A percentile compares a stretch with the other conserved stretches of the same genome.
phyloP scores from a whole-genome alignment of 2,888 invertebrate genomes.

The Cryptus viduatorius region DNA sequence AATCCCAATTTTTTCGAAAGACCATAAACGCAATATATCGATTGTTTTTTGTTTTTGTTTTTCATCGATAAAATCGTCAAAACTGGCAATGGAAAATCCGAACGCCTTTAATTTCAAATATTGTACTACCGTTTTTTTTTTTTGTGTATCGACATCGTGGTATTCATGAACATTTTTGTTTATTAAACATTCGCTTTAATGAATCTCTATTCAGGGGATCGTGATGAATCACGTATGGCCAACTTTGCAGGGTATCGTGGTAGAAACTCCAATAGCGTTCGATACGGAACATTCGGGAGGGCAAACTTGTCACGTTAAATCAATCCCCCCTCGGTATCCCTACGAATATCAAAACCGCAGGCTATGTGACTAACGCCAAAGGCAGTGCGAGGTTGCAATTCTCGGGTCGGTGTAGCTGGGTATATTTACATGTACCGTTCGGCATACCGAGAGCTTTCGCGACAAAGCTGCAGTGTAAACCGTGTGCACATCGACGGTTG shows the following conservation, averaged over 20 bases:
- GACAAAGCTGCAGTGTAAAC: not conserved
- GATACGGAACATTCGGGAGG: constrained; percentile 36
- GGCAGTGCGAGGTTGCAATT: constrained; percentile 49
- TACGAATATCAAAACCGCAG: constrained; percentile 56
- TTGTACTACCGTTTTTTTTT: too few species aligned
- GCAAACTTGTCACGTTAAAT: constrained; percentile 65
- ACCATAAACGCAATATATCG: too few species aligned
- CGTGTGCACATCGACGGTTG: not conserved
- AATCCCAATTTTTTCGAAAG: not conserved
- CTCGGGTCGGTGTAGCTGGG: constrained; percentile 17
- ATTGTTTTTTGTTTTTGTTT: too few species aligned
- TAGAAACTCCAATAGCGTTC: constrained; percentile 12
- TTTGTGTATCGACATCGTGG: too few species aligned
- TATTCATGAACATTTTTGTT: too few species aligned
- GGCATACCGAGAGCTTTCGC: not conserved
- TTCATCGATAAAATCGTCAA: not conserved
- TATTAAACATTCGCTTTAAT: not conserved
- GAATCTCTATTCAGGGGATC: not conserved
- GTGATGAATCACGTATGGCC: constrained; percentile 20
- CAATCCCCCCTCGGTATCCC: constrained; percentile 38
- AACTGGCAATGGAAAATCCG: not conserved
- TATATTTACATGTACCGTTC: not conserved
- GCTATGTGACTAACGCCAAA: not conserved
- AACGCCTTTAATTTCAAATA: too few species aligned
- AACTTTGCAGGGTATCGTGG: not conserved